Percentiles rank a stretch among this genome's conserved stretches.
phyloP scores from a whole-genome alignment of 2,797 vertebrate species.

The Neoniphon sammara region DNA sequence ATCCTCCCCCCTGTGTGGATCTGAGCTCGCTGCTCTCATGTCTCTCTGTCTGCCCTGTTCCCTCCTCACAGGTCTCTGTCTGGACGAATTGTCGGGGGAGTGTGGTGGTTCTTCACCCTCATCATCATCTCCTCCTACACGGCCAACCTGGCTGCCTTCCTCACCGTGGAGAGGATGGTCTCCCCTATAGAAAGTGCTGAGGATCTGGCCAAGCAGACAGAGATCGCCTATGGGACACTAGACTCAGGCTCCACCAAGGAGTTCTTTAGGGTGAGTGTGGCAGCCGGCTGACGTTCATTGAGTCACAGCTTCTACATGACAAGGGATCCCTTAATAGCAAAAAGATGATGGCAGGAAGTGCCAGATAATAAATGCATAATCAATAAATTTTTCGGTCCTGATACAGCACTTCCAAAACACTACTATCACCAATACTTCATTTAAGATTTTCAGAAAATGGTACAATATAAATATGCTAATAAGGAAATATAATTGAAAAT shows the following conservation, averaged over 20 bases:
- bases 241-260: constrained; percentile 99
- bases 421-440: no score
- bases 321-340: background rate
- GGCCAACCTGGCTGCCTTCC: constrained; percentile 98
- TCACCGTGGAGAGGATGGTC: constrained; percentile 99
- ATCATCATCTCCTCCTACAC: constrained; percentile 99
- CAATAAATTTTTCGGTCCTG: constrained; percentile 41
- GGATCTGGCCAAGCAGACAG: constrained; percentile 98
- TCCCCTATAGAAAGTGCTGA: constrained; percentile 98
- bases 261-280: constrained; percentile 95
- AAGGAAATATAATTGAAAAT: no score
- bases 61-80: constrained; percentile 90
- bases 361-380: constrained; percentile 55
- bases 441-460: background rate
- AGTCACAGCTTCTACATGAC: constrained; percentile 18
- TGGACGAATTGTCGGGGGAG: constrained; percentile 96
- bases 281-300: constrained; percentile 20
- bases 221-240: constrained; percentile 99
- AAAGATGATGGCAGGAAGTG: no score
- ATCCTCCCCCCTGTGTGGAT: background rate
- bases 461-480: no score
- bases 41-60: constrained; percentile 44
- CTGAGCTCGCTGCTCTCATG: constrained; percentile 47
- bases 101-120: constrained; percentile 99
- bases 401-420: constrained; percentile 48